A percentile compares a stretch with the other conserved stretches of the same genome.
These are phyloP conservation scores for Musca vetustissima DNA, from an alignment of 1,140 invertebrate species.

Conservation along the genomic window DNA sequence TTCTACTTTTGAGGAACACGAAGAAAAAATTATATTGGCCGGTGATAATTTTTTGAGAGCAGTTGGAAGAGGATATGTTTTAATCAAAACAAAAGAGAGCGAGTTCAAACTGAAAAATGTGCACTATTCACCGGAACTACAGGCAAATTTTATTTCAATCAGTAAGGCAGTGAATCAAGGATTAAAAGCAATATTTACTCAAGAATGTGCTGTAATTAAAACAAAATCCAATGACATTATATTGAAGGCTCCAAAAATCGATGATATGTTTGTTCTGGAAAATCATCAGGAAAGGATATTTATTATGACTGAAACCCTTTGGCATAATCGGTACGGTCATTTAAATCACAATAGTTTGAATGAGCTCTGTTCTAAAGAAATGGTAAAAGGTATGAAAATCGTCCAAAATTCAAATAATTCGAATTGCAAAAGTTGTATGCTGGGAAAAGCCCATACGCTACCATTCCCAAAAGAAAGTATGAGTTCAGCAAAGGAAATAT, in stretches of 20 bases:
- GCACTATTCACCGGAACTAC: slow-evolving; percentile 35
- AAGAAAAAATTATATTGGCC: no score
- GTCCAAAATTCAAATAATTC: neutral
- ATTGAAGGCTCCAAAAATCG: neutral
- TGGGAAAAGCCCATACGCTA: neutral
- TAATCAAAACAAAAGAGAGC: slow-evolving; percentile 23
- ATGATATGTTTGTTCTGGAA: no score
- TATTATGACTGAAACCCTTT: no score
- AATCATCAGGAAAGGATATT: no score
- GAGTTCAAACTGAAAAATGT: slow-evolving; percentile 24
- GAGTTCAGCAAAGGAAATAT: neutral
- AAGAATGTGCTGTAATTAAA: neutral
- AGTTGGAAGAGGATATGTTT: no score
- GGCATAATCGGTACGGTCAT: no score
- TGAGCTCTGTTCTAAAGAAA: no score
- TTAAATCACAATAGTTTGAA: no score
- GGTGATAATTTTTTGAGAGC: no score
- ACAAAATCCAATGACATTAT: slow-evolving; percentile 5
- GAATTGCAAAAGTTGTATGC: neutral
- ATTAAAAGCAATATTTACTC: neutral
- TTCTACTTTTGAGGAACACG: no score
- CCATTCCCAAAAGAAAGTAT: neutral
- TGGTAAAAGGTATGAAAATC: neutral
- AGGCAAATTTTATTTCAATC: slow-evolving; percentile 36
- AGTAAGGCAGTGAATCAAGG: slow-evolving; percentile 33